phyloP scores from a whole-genome alignment of 2,888 invertebrate species.

The Zaprionus bogoriensis region DNA sequence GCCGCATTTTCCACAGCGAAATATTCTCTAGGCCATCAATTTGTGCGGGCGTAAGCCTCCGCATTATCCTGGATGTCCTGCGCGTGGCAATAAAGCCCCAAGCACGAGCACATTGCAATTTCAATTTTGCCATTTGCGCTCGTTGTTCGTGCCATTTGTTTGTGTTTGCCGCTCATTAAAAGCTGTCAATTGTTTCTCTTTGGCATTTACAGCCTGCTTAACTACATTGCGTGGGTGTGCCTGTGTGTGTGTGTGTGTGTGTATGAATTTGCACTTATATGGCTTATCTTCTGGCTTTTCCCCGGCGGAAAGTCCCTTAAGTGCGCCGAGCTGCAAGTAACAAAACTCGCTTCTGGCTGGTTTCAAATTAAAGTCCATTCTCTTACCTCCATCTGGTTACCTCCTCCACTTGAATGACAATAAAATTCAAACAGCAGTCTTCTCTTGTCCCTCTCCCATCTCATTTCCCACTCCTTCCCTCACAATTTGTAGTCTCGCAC shows the following conservation, averaged over 20 bases:
- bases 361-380: constrained; percentile 51
- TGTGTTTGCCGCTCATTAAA: constrained; percentile 66
- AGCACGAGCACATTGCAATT: constrained; percentile 46
- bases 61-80: constrained; percentile 31
- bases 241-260: neutral
- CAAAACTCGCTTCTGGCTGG: constrained; percentile 50
- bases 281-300: constrained; percentile 4
- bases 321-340: constrained; percentile 38
- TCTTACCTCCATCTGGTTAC: neutral
- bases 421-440: constrained; percentile 27
- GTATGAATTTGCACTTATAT: constrained; percentile 15
- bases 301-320: constrained; percentile 34
- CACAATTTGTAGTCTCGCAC: constrained; percentile 51
- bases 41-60: constrained; percentile 37
- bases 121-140: constrained; percentile 46
- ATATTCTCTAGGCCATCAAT: constrained; percentile 50
- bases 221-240: constrained; percentile 26
- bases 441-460: neutral
- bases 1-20: constrained; percentile 35
- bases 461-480: constrained; percentile 19
- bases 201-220: constrained; percentile 64
- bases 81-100: constrained; percentile 40
- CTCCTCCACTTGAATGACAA: constrained; percentile 32
- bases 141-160: constrained; percentile 55
- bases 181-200: constrained; percentile 76